A percentile compares a stretch with the other conserved stretches of the same genome.
phyloP scores from a whole-genome alignment of 1,140 invertebrate genomes.

The Spodoptera frugiperda region DNA sequence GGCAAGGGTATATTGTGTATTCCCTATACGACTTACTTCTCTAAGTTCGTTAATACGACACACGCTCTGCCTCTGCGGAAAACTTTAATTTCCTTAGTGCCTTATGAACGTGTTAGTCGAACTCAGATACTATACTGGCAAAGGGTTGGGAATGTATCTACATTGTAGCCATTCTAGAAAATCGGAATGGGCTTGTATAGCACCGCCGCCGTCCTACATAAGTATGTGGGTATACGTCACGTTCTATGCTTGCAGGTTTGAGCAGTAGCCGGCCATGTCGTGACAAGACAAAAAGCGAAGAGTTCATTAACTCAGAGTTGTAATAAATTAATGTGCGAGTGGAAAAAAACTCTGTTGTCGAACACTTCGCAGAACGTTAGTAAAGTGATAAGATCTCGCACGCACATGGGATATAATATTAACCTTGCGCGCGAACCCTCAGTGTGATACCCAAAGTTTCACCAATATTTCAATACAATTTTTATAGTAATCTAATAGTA shows the following conservation, averaged over 20 bases:
- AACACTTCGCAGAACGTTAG: slow-evolving; percentile 22
- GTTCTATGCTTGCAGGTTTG: not conserved
- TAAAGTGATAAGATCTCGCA: slow-evolving; percentile 30
- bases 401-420: slow-evolving; percentile 10
- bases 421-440: not conserved
- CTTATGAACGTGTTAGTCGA: too few species aligned
- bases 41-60: too few species aligned
- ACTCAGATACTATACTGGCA: too few species aligned
- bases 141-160: too few species aligned
- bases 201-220: too few species aligned
- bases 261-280: not conserved
- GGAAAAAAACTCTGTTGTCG: slow-evolving; percentile 26
- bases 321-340: slow-evolving; percentile 24
- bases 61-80: too few species aligned
- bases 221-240: not conserved
- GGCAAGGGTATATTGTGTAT: too few species aligned
- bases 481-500: slow-evolving; percentile 12
- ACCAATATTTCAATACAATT: not conserved
- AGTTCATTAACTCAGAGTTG: slow-evolving; percentile 1
- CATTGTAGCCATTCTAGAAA: too few species aligned
- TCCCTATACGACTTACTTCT: too few species aligned
- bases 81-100: too few species aligned
- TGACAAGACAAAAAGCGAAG: slow-evolving; percentile 9
- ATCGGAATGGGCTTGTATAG: too few species aligned
- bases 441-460: not conserved